Percentiles rank a stretch among this genome's conserved stretches.
These are phyloP conservation scores for Odontomachus brunneus DNA, from an alignment of 1,140 invertebrate species.

Conservation along the genomic window DNA sequence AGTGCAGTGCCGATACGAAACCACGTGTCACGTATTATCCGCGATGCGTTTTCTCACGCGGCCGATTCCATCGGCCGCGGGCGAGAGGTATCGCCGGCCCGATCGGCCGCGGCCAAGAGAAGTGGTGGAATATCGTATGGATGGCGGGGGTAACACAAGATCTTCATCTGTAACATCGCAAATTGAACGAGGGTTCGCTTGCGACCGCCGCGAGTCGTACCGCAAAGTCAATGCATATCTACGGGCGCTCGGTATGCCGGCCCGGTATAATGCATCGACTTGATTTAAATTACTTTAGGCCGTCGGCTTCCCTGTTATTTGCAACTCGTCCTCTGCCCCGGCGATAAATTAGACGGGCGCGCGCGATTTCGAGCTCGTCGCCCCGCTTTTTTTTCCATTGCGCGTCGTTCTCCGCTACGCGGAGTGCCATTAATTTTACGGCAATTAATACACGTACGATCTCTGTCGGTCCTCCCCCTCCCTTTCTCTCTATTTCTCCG, in stretches of 20 bases:
- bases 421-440: slow-evolving; percentile 22
- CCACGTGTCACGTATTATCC: slow-evolving; percentile 74
- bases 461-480: background rate
- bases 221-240: slow-evolving; percentile 81
- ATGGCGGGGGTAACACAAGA: slow-evolving; percentile 67
- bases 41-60: slow-evolving; percentile 74
- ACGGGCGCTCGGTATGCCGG: slow-evolving; percentile 57
- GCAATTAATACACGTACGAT: slow-evolving; percentile 30
- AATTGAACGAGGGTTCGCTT: slow-evolving; percentile 81
- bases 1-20: slow-evolving; percentile 63
- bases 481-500: too few relatives aligned
- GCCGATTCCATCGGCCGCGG: slow-evolving; percentile 54
- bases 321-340: slow-evolving; percentile 46
- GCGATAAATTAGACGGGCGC: slow-evolving; percentile 42
- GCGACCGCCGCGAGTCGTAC: slow-evolving; percentile 78
- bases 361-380: background rate
- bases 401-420: background rate
- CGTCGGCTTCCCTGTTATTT: slow-evolving; percentile 60
- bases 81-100: slow-evolving; percentile 55
- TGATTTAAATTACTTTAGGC: slow-evolving; percentile 71
- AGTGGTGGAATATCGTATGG: slow-evolving; percentile 30
- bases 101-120: slow-evolving; percentile 43
- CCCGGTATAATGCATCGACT: slow-evolving; percentile 66
- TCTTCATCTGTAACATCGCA: slow-evolving; percentile 81
- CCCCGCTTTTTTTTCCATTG: background rate